A percentile compares a stretch with the other conserved stretches of the same genome.
Conservation (phyloP, 2,888 invertebrate genomes). For the Sepioteuthis lessoniana region DNA sequence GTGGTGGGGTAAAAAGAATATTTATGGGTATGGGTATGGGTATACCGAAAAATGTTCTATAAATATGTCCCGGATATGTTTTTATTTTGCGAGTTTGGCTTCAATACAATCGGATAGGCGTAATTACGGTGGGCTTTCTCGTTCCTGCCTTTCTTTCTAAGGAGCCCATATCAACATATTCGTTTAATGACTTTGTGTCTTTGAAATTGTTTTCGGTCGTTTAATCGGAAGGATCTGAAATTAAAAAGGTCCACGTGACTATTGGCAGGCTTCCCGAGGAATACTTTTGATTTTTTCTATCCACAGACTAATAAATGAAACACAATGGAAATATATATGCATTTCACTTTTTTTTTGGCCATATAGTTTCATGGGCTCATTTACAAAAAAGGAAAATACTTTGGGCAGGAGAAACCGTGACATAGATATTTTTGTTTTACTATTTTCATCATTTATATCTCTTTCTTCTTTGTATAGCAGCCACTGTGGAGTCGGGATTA, state of each 20-base stretch:
- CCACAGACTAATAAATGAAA: background rate
- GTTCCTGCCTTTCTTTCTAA: background rate
- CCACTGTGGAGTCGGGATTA: too few species aligned
- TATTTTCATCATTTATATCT: too few species aligned
- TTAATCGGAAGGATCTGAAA: background rate
- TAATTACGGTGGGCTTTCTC: background rate
- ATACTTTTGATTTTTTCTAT: background rate
- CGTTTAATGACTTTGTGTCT: background rate
- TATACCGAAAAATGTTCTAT: background rate
- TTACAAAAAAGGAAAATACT: too few species aligned
- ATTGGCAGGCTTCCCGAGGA: background rate
- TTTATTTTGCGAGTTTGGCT: background rate
- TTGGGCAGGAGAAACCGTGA: too few species aligned
- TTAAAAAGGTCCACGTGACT: background rate
- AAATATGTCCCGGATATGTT: background rate
- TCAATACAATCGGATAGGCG: background rate
- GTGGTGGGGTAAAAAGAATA: background rate
- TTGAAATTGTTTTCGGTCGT: background rate
- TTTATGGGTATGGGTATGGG: background rate
- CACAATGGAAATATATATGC: too few species aligned
- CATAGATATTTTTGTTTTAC: too few species aligned
- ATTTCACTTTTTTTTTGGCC: too few species aligned
- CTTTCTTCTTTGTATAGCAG: too few species aligned
- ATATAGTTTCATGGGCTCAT: too few species aligned
- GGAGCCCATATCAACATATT: background rate